phyloP scores from a whole-genome alignment of 2,888 invertebrate genomes.

The Meghimatium bilineatum region DNA sequence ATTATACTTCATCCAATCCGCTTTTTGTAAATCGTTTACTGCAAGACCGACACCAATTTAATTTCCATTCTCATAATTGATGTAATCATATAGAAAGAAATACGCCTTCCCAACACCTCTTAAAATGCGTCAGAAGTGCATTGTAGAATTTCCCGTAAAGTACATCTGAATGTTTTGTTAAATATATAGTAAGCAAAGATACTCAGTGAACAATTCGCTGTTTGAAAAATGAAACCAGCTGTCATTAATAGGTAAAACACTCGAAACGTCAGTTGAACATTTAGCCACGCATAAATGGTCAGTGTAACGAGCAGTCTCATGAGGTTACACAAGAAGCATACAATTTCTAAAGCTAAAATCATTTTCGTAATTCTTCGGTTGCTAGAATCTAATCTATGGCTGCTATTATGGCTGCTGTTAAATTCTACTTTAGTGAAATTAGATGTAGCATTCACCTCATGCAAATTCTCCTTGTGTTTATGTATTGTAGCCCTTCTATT shows the following conservation, averaged over 20 bases:
- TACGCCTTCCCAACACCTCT: no score
- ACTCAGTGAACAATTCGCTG: neutral
- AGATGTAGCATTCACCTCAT: neutral
- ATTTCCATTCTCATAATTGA: no score
- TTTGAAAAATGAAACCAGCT: neutral
- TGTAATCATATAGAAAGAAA: no score
- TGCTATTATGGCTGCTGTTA: no score
- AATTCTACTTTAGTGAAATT: neutral
- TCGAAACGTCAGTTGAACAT: neutral
- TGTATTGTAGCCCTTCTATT: neutral
- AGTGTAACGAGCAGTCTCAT: neutral
- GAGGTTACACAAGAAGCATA: neutral
- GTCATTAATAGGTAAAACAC: neutral
- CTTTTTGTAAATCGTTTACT: no score
- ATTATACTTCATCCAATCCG: no score
- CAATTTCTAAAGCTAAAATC: neutral
- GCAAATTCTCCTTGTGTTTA: neutral
- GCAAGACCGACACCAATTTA: no score
- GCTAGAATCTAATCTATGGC: neutral
- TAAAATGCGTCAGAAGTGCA: no score
- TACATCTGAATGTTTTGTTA: neutral
- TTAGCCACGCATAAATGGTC: neutral
- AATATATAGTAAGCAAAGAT: neutral
- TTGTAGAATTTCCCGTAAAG: neutral
- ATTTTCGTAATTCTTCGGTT: neutral